Percentiles rank a stretch among this genome's conserved stretches.
phyloP scores from a whole-genome alignment of 2,113 vertebrate species.

The Phalacrocorax carbo region DNA sequence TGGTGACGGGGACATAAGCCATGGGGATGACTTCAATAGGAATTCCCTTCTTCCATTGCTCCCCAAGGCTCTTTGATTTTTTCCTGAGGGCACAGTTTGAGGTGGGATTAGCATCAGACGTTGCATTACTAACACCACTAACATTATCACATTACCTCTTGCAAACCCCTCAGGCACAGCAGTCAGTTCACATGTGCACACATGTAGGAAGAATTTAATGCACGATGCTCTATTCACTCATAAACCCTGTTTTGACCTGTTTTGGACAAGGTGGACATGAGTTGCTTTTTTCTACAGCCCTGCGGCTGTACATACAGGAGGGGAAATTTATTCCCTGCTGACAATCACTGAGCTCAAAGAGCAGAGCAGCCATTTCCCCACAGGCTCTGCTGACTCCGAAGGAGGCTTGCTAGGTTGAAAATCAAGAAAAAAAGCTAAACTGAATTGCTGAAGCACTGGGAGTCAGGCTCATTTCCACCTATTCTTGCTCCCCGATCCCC shows the following conservation, averaged over 20 bases:
- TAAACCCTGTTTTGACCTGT: background rate
- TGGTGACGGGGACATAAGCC: conserved; percentile 89
- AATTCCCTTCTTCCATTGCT: conserved; percentile 96
- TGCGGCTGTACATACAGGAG: background rate
- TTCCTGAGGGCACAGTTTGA: conserved; percentile 77
- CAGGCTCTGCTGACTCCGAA: background rate
- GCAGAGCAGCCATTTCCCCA: background rate
- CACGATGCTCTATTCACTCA: background rate
- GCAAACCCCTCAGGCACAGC: background rate
- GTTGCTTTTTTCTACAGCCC: background rate
- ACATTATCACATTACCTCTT: background rate
- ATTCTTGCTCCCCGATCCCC: background rate
- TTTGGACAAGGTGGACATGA: background rate
- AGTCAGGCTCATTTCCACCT: background rate
- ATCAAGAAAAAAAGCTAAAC: background rate
- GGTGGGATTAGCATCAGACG: background rate
- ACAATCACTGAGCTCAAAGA: background rate
- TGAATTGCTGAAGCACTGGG: background rate
- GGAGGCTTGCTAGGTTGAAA: background rate
- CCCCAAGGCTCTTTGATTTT: conserved; percentile 86
- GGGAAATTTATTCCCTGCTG: background rate
- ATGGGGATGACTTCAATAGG: conserved; percentile 96
- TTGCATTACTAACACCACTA: background rate
- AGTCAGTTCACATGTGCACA: background rate
- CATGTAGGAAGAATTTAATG: background rate